phyloP scores from a whole-genome alignment of 2,888 invertebrate species.

The Tenodera sinensis region DNA sequence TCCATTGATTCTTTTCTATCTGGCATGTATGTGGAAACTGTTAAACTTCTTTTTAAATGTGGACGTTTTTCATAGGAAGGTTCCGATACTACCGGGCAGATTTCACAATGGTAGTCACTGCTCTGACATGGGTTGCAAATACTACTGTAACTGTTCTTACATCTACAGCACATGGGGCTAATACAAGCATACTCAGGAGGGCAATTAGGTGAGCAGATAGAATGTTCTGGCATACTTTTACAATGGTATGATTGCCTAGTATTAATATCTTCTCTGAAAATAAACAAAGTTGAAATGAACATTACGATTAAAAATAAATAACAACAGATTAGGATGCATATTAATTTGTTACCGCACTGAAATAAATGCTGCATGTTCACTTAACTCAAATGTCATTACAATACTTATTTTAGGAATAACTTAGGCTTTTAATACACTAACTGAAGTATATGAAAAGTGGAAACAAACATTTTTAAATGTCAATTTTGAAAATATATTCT shows the following conservation, averaged over 20 bases:
- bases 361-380: neutral
- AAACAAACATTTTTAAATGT: too few relatives aligned
- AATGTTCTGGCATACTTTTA: neutral
- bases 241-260: neutral
- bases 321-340: neutral
- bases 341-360: neutral
- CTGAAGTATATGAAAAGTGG: too few relatives aligned
- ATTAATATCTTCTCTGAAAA: neutral
- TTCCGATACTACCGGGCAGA: neutral
- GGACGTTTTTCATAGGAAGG: neutral
- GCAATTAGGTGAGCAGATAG: neutral
- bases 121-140: neutral
- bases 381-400: neutral
- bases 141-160: neutral
- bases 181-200: neutral
- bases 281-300: neutral
- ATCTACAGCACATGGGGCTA: neutral
- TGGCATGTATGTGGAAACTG: neutral
- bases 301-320: neutral
- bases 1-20: neutral
- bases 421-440: too few relatives aligned
- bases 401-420: neutral
- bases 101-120: neutral
- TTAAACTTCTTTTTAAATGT: neutral
- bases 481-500: too few relatives aligned